These are phyloP conservation scores for Beris morrisii DNA, from an alignment of 2,888 invertebrate genomes.

Conservation along the genomic window DNA sequence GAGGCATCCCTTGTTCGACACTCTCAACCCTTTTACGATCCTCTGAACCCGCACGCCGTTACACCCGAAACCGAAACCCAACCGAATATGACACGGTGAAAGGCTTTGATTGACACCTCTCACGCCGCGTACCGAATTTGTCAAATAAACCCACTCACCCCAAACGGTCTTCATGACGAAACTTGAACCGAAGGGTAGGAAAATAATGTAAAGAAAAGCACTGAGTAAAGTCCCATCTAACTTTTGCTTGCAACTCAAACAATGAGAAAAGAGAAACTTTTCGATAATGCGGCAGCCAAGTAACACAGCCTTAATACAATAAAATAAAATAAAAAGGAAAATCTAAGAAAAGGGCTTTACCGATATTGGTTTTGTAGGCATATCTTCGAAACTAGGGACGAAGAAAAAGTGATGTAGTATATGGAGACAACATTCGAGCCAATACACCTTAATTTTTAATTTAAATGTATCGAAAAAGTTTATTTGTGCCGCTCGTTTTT, in stretches of 20 bases:
- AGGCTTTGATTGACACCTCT: constrained; percentile 33
- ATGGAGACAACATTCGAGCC: background rate
- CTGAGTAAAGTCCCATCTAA: constrained; percentile 37
- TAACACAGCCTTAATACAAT: constrained; percentile 11
- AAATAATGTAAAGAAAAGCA: constrained; percentile 37
- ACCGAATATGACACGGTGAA: constrained; percentile 15
- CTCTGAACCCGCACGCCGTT: no score
- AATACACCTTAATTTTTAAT: constrained; percentile 37
- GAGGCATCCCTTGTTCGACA: no score
- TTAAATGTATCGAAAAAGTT: constrained; percentile 40
- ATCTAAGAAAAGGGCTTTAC: background rate
- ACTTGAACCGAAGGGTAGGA: constrained; percentile 5
- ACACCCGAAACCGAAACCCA: no score
- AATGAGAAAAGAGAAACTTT: constrained; percentile 28
- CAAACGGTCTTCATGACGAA: constrained; percentile 1
- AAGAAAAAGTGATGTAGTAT: constrained; percentile 7
- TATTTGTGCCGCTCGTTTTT: constrained; percentile 12
- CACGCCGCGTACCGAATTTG: constrained; percentile 4
- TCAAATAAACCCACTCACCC: constrained; percentile 30
- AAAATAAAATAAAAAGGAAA: background rate
- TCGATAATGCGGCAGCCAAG: constrained; percentile 15
- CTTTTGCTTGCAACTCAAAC: constrained; percentile 37
- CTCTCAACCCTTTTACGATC: no score
- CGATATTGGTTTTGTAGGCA: constrained; percentile 11
- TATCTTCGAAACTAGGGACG: constrained; percentile 4